A percentile compares a stretch with the other conserved stretches of the same genome.
Conservation (phyloP, 1,140 invertebrate species). For the Cyphomyrmex costatus region DNA sequence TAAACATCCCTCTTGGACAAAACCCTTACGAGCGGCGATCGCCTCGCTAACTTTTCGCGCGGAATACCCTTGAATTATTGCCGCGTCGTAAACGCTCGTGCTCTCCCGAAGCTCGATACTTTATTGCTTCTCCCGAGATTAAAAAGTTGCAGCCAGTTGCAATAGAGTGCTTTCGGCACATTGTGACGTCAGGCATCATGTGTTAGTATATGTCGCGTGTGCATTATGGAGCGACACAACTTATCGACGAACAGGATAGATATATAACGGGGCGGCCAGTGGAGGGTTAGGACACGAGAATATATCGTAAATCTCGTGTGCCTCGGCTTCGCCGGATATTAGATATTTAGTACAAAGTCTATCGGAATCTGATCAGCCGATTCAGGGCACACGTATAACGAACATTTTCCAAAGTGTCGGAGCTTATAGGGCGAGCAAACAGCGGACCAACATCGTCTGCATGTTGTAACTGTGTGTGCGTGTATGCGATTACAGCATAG, state of each 20-base stretch:
- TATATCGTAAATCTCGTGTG: slow-evolving; percentile 21
- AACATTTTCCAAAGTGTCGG: slow-evolving; percentile 20
- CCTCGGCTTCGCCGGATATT: slow-evolving; percentile 39
- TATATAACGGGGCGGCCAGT: not conserved
- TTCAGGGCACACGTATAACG: slow-evolving; percentile 18
- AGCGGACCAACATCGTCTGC: not conserved
- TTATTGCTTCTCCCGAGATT: slow-evolving; percentile 18
- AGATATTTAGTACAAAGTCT: slow-evolving; percentile 46
- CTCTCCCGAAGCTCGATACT: not conserved
- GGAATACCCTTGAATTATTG: slow-evolving; percentile 35
- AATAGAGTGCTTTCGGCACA: not conserved
- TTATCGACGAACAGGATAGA: slow-evolving; percentile 12
- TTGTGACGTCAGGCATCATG: not conserved
- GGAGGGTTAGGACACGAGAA: slow-evolving; percentile 9
- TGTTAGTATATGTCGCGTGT: slow-evolving; percentile 24
- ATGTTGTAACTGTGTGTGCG: not conserved
- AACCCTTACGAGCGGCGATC: not conserved
- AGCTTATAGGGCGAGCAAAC: not conserved
- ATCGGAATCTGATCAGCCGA: slow-evolving; percentile 47
- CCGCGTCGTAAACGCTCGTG: not conserved
- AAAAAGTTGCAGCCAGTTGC: slow-evolving; percentile 33
- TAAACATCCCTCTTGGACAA: slow-evolving; percentile 9
- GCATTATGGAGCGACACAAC: slow-evolving; percentile 20
- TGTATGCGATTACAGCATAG: not conserved
- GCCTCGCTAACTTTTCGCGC: slow-evolving; percentile 3